These are phyloP conservation scores for Archocentrus centrarchus DNA, from an alignment of 2,113 vertebrate genomes.

Conservation along the genomic window DNA sequence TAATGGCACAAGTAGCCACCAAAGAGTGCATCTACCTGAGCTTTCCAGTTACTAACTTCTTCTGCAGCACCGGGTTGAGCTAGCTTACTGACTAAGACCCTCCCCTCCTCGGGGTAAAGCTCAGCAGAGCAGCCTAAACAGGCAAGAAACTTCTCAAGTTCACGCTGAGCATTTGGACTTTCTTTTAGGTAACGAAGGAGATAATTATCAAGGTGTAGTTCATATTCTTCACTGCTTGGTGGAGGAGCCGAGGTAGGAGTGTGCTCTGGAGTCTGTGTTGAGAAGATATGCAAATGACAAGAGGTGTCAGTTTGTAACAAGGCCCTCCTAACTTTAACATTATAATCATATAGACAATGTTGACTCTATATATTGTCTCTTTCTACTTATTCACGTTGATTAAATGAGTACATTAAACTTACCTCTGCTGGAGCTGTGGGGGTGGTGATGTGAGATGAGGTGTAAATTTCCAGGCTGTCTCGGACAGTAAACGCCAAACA, in stretches of 20 bases:
- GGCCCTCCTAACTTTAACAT: not conserved
- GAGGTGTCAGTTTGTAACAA: not conserved
- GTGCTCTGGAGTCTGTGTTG: not conserved
- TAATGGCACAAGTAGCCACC: slow-evolving; percentile 23
- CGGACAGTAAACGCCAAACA: slow-evolving; percentile 27
- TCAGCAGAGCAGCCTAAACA: slow-evolving; percentile 19
- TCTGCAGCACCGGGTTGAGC: not conserved
- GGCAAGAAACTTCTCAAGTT: slow-evolving; percentile 6
- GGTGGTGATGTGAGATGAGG: not conserved
- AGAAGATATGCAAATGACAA: not conserved
- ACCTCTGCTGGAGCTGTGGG: slow-evolving; percentile 24
- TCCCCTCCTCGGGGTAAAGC: slow-evolving; percentile 22
- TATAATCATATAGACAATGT: not conserved
- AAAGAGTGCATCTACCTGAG: slow-evolving; percentile 27
- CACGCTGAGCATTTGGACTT: not conserved
- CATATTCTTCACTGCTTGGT: not conserved
- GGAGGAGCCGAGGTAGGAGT: not conserved
- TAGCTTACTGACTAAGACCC: not conserved
- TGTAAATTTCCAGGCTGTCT: not conserved
- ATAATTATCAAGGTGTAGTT: slow-evolving; percentile 7
- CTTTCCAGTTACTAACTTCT: slow-evolving; percentile 25
- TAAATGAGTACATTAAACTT: not conserved
- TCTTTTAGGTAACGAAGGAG: slow-evolving; percentile 24
- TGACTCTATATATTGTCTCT: not conserved
- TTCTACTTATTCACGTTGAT: not conserved